These are phyloP conservation scores for Sarcophaga variegata DNA, from an alignment of 2,888 invertebrate genomes.

Conservation along the genomic window DNA sequence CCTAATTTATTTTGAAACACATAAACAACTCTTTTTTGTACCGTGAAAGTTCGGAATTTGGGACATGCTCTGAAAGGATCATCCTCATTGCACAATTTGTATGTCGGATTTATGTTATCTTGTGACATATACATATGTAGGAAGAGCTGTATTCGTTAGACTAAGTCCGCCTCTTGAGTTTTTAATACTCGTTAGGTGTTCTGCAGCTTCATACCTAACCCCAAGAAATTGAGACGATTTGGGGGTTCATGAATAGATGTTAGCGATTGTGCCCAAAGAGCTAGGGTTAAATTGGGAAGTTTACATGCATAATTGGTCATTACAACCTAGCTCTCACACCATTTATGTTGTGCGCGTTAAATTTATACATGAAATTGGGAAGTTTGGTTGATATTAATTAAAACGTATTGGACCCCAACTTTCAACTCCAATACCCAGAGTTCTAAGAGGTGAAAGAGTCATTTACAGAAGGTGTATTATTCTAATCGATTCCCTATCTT, in stretches of 20 bases:
- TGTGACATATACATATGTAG: no score
- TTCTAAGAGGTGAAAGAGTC: background rate
- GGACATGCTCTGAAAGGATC: background rate
- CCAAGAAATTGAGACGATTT: conserved; percentile 22
- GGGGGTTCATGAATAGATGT: conserved; percentile 7
- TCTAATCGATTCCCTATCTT: no score
- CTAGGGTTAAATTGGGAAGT: background rate
- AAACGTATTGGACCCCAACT: conserved; percentile 4
- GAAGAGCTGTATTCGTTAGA: background rate
- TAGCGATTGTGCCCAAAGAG: conserved; percentile 12
- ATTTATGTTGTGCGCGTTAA: no score
- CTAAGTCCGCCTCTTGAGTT: background rate
- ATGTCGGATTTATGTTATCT: background rate
- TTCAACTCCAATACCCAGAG: background rate
- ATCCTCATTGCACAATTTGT: background rate
- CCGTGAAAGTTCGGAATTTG: background rate
- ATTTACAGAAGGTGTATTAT: background rate
- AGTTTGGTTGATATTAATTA: no score
- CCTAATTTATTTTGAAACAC: no score
- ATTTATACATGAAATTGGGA: no score
- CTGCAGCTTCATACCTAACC: conserved; percentile 9
- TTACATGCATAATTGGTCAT: no score
- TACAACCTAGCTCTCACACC: no score
- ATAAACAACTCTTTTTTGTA: background rate
- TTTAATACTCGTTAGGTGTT: conserved; percentile 4